Evolutionary conservation across 2,113 vertebrate genomes (phyloP).

Genomic region (Casuarius casuarius): DNA sequence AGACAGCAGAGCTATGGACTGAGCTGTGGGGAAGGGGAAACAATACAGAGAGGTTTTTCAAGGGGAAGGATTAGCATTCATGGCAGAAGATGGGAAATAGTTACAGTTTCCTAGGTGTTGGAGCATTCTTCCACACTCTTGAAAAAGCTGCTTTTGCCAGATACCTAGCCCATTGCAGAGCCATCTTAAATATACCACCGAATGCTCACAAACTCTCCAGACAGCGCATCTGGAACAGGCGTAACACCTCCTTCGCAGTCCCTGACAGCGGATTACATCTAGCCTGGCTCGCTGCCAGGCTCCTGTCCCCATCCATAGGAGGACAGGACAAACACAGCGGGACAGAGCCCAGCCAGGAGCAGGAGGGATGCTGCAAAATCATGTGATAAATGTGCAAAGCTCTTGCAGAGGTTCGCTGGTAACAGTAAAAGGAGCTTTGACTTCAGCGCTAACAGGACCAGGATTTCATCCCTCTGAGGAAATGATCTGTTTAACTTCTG

Average conservation of each 20-base stretch:
- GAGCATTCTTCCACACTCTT: not conserved
- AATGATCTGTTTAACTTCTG: not conserved
- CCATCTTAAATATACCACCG: not conserved
- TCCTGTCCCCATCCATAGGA: not conserved
- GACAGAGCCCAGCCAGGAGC: not conserved
- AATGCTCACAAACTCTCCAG: not conserved
- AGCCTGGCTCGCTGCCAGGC: not conserved
- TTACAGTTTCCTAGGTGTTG: not conserved
- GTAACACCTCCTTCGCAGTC: not conserved
- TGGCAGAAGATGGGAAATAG: not conserved
- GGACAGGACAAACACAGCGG: not conserved
- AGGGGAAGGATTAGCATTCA: not conserved
- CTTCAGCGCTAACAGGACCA: not conserved
- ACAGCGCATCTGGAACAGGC: not conserved
- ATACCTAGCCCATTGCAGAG: not conserved
- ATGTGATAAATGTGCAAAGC: not conserved
- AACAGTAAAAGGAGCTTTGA: not conserved
- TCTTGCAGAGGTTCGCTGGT: not conserved
- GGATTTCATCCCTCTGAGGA: not conserved
- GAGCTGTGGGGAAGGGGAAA: not conserved
- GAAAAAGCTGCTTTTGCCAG: not conserved
- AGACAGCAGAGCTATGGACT: not conserved
- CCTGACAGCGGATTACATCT: not conserved
- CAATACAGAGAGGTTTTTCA: not conserved
- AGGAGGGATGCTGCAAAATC: not conserved